A percentile compares a stretch with the other conserved stretches of the same genome.
Evolutionary conservation across 2,113 vertebrate species (phyloP).

Genomic region (Oceanites oceanicus): DNA sequence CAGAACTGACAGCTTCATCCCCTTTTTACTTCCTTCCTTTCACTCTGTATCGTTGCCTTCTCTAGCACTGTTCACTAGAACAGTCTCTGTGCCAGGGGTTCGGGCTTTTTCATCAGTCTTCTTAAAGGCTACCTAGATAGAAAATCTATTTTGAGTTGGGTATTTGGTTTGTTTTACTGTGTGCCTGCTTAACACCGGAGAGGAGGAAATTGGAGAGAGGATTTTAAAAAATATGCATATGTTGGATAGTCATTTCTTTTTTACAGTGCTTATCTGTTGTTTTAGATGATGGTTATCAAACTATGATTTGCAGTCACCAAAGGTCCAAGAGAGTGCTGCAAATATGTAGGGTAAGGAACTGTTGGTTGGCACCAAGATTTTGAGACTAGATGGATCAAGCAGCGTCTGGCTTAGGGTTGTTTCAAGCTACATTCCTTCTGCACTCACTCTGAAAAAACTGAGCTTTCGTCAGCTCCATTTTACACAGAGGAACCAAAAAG

Average conservation of each 20-base stretch:
- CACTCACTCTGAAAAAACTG: background rate
- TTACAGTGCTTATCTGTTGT: background rate
- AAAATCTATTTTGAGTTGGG: background rate
- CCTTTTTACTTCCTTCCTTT: background rate
- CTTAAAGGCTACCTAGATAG: background rate
- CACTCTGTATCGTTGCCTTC: background rate
- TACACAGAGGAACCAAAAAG: background rate
- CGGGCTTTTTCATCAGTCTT: background rate
- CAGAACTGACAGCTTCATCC: background rate
- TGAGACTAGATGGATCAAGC: background rate
- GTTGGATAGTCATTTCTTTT: background rate
- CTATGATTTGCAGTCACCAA: background rate
- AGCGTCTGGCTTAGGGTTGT: background rate
- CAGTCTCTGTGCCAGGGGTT: background rate
- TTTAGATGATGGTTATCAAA: background rate
- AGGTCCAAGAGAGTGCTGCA: background rate
- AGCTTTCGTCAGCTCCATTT: background rate
- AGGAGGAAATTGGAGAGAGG: background rate
- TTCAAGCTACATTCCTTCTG: background rate
- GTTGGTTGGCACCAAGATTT: background rate
- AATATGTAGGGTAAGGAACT: background rate
- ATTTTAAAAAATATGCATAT: fast-evolving
- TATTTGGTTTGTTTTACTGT: background rate
- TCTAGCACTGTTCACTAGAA: background rate
- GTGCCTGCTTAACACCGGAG: background rate